A percentile compares a stretch with the other conserved stretches of the same genome.
Conservation (phyloP, 1,140 invertebrate genomes). For the Drosophila teissieri region DNA sequence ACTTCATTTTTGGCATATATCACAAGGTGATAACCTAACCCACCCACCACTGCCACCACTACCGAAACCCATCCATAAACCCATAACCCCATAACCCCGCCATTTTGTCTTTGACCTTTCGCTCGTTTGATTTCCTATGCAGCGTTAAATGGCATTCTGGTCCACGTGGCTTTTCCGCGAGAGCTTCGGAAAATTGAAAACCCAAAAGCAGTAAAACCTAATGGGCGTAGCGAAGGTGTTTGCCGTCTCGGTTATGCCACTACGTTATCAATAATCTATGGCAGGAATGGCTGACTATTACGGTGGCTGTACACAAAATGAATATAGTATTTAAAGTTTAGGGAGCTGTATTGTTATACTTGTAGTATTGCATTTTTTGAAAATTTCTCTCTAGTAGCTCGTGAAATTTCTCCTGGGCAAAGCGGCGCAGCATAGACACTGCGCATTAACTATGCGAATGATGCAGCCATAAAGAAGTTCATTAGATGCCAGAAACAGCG, state of each 20-base stretch:
- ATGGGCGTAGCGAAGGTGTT: constrained; percentile 78
- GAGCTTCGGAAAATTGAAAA: constrained; percentile 69
- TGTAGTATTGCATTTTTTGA: neutral
- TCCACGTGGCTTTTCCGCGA: constrained; percentile 64
- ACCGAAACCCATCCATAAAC: neutral
- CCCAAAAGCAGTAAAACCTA: constrained; percentile 78
- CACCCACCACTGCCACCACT: constrained; percentile 4
- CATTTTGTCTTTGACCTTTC: constrained; percentile 62
- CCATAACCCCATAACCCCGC: neutral
- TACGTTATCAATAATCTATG: constrained; percentile 12
- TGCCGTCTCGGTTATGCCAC: constrained; percentile 35
- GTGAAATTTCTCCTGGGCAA: no score
- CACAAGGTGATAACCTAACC: constrained; percentile 50
- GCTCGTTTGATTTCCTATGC: constrained; percentile 76
- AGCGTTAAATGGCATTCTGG: constrained; percentile 69
- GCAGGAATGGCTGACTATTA: constrained; percentile 11
- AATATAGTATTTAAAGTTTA: no score
- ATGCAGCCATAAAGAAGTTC: constrained; percentile 56
- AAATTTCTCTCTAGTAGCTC: neutral
- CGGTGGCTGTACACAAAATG: neutral
- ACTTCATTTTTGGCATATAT: constrained; percentile 54
- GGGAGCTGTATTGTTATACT: no score
- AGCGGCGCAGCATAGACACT: constrained; percentile 20
- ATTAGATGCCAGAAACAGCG: constrained; percentile 47
- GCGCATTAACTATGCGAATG: constrained; percentile 47